phyloP scores from a whole-genome alignment of 2,888 invertebrate species.

The Camptogramma bilineatum region DNA sequence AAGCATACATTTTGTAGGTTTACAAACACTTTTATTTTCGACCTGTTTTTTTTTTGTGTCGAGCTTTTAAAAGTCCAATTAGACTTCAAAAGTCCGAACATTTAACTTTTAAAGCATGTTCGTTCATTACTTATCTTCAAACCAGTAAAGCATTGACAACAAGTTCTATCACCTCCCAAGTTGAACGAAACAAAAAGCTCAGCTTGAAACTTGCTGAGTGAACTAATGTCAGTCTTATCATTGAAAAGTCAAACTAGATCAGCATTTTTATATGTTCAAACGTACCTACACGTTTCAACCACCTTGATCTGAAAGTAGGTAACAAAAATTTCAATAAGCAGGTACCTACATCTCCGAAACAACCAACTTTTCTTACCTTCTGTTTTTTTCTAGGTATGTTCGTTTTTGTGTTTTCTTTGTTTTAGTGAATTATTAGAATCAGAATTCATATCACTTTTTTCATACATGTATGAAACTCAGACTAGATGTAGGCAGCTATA shows the following conservation, averaged over 20 bases:
- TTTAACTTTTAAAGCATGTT: neutral
- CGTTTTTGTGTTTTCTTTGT: conserved; percentile 1
- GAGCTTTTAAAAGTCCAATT: conserved; percentile 2
- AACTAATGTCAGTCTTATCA: conserved; percentile 33
- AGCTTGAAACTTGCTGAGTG: conserved; percentile 11
- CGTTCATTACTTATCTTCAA: neutral
- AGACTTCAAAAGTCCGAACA: no score
- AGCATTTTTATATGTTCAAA: conserved; percentile 6
- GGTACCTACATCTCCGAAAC: no score
- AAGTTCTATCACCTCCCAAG: conserved; percentile 21
- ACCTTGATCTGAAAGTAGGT: neutral
- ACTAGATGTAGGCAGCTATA: no score
- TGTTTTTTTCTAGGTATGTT: conserved; percentile 1
- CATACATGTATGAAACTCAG: no score
- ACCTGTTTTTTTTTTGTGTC: neutral
- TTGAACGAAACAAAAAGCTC: conserved; percentile 15
- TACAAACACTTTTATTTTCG: no score
- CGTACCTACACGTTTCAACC: neutral
- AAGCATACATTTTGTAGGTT: conserved; percentile 22
- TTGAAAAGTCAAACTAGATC: conserved; percentile 17
- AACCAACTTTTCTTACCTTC: no score
- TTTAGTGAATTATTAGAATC: no score
- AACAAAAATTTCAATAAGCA: neutral
- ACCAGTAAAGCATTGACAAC: neutral
- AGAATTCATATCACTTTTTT: no score